Evolutionary conservation across 2,888 invertebrate species (phyloP).

Genomic region (Leucophenga maculata): DNA sequence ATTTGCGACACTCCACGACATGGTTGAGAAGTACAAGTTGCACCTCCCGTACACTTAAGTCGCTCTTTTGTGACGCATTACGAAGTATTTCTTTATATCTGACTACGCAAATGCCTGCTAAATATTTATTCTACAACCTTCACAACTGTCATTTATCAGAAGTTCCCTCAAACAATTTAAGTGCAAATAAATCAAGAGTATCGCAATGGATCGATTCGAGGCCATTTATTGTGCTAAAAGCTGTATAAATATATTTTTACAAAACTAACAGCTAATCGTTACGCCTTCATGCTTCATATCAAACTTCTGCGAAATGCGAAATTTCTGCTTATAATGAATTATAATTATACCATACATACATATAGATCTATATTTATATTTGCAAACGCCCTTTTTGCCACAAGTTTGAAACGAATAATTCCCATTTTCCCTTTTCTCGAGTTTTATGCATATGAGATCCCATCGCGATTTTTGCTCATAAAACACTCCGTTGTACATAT

Average conservation of each 20-base stretch:
- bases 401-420: background rate
- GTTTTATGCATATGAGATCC: conserved; percentile 2
- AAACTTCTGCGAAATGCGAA: conserved; percentile 3
- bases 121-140: no score
- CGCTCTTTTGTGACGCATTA: no score
- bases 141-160: no score
- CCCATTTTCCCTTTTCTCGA: background rate
- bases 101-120: no score
- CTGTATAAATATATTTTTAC: conserved; percentile 6
- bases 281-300: background rate
- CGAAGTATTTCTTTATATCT: no score
- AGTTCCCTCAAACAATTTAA: no score
- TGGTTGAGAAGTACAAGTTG: no score
- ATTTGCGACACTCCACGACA: no score
- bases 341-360: background rate
- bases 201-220: no score
- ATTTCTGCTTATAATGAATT: background rate
- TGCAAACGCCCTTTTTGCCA: background rate
- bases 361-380: background rate
- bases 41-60: no score
- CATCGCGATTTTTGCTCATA: background rate
- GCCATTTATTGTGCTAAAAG: no score
- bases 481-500: background rate
- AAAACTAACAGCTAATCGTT: conserved; percentile 4
- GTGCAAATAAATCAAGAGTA: no score